Evolutionary conservation across 2,797 vertebrate species (phyloP).

Genomic region (Urophycis tenuis): DNA sequence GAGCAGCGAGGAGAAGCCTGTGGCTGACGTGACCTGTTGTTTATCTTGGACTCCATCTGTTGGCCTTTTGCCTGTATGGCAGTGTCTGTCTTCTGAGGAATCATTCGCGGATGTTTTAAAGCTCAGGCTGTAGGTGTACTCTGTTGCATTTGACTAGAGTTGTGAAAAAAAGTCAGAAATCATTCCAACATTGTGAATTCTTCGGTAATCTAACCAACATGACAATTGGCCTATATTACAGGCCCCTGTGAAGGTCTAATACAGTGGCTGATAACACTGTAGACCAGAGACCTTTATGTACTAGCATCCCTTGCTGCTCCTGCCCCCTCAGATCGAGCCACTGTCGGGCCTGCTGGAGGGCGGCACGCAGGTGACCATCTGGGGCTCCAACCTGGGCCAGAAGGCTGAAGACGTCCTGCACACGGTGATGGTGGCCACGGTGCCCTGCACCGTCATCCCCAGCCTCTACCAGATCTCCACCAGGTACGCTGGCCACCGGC

Average conservation of each 20-base stretch:
- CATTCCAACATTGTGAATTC: no score
- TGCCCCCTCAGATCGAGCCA: conserved; percentile 78
- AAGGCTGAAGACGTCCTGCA: conserved; percentile 84
- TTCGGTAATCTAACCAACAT: no score
- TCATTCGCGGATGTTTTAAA: neutral
- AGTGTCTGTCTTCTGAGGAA: neutral
- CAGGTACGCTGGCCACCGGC: conserved; percentile 69
- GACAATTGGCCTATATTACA: neutral
- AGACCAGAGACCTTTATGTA: neutral
- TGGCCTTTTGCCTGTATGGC: neutral
- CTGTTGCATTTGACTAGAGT: neutral
- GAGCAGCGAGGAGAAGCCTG: neutral
- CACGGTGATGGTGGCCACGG: conserved; percentile 82
- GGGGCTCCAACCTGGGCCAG: conserved; percentile 93
- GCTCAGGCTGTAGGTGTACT: neutral
- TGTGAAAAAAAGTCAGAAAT: no score
- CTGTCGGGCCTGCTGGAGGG: conserved; percentile 87
- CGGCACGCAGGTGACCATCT: conserved; percentile 85
- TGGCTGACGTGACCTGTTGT: neutral
- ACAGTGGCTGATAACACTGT: neutral
- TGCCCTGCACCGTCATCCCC: conserved; percentile 78
- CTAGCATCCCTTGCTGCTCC: neutral
- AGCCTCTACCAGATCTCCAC: conserved; percentile 89
- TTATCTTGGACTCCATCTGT: neutral
- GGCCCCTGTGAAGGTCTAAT: neutral